A percentile compares a stretch with the other conserved stretches of the same genome.
Evolutionary conservation across 2,888 invertebrate species (phyloP).

Genomic region (Trichopria drosophilae): DNA sequence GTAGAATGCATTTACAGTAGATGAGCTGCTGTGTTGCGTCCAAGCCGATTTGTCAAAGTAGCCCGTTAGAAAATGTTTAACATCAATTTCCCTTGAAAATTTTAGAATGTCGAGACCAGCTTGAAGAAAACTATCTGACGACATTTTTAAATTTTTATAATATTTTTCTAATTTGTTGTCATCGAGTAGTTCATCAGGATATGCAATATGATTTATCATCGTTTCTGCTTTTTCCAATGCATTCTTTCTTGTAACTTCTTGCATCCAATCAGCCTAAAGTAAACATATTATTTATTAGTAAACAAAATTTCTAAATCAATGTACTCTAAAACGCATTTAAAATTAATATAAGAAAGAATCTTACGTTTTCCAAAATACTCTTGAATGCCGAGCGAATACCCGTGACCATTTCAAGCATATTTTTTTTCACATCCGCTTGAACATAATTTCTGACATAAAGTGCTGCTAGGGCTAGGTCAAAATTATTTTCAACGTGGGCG

Average conservation of each 20-base stretch:
- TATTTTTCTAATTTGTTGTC: constrained; percentile 78
- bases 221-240: constrained; percentile 79
- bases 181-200: constrained; percentile 85
- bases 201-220: constrained; percentile 89
- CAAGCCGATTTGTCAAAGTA: constrained; percentile 63
- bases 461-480: constrained; percentile 77
- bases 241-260: constrained; percentile 73
- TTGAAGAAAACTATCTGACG: constrained; percentile 57
- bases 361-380: constrained; percentile 69
- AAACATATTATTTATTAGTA: neutral
- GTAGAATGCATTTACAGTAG: no score
- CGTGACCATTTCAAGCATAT: constrained; percentile 83
- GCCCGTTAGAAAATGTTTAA: no score
- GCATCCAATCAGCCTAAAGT: constrained; percentile 83
- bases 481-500: constrained; percentile 74
- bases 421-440: constrained; percentile 78
- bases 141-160: constrained; percentile 64
- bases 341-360: neutral
- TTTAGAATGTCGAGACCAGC: no score
- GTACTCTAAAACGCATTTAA: neutral
- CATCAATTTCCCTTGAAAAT: no score
- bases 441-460: constrained; percentile 85
- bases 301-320: neutral
- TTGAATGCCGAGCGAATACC: constrained; percentile 82
- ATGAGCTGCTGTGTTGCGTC: constrained; percentile 60